Percentiles rank a stretch among this genome's conserved stretches.
phyloP scores from a whole-genome alignment of 2,797 vertebrate genomes.

The Chelon auratus region DNA sequence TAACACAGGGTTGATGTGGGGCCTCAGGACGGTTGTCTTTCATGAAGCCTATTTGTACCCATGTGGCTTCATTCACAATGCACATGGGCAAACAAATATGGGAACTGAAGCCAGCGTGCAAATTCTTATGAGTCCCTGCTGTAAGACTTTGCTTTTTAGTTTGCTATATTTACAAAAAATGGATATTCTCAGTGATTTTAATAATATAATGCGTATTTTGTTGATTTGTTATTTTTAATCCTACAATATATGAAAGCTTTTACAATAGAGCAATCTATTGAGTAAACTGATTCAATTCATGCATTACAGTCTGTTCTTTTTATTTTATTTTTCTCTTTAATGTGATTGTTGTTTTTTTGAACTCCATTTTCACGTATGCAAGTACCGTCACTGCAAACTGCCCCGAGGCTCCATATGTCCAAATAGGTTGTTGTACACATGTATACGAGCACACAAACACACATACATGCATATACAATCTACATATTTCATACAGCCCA shows the following conservation, averaged over 20 bases:
- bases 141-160: not conserved
- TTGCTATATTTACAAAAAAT: not conserved
- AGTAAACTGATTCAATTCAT: constrained; percentile 28
- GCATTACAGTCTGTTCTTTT: constrained; percentile 19
- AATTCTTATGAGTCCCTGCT: constrained; percentile 24
- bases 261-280: not conserved
- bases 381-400: constrained; percentile 29
- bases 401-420: constrained; percentile 37
- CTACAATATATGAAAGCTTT: not conserved
- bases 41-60: constrained; percentile 21
- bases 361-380: constrained; percentile 4
- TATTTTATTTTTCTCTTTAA: constrained; percentile 5
- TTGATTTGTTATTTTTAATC: constrained; percentile 4
- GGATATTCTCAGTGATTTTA: not conserved
- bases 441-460: not conserved
- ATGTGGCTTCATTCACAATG: constrained; percentile 32
- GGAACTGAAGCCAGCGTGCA: constrained; percentile 10
- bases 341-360: constrained; percentile 12
- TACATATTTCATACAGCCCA: not conserved
- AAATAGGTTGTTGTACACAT: constrained; percentile 17
- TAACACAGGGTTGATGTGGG: constrained; percentile 19
- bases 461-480: not conserved
- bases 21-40: constrained; percentile 3
- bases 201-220: not conserved
- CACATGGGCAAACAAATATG: constrained; percentile 25